These are phyloP conservation scores for Ariolimax columbianus DNA, from an alignment of 2,888 invertebrate genomes.

Conservation along the genomic window DNA sequence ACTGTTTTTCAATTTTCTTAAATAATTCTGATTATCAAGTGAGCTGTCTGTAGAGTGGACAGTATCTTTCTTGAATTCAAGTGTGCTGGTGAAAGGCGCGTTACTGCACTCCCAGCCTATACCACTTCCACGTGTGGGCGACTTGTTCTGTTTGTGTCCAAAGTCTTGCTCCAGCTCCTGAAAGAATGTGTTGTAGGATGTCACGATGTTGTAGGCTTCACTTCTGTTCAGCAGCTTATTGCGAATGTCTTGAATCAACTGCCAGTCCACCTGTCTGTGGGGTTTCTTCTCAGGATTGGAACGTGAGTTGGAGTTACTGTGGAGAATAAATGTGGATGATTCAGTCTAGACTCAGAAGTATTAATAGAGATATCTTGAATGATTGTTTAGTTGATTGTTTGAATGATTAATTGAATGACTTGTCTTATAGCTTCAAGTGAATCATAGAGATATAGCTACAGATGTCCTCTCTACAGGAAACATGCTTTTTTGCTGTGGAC, in stretches of 20 bases:
- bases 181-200: slow-evolving; percentile 62
- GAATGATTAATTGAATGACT: no score
- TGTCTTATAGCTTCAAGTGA: no score
- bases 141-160: slow-evolving; percentile 17
- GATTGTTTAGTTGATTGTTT: no score
- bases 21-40: slow-evolving; percentile 59
- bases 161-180: slow-evolving; percentile 62
- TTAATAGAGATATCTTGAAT: no score
- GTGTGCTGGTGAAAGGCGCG: slow-evolving; percentile 42
- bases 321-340: not conserved
- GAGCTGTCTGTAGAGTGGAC: slow-evolving; percentile 68
- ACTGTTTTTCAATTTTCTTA: not conserved
- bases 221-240: slow-evolving; percentile 56
- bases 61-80: slow-evolving; percentile 59
- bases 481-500: no score
- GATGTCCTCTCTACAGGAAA: no score
- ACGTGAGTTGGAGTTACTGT: slow-evolving; percentile 13
- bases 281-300: not conserved
- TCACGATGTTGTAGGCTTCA: slow-evolving; percentile 57
- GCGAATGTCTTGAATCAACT: slow-evolving; percentile 57
- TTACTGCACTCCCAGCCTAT: not conserved
- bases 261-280: slow-evolving; percentile 38
- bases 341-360: no score
- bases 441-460: no score
- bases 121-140: not conserved